Conservation (phyloP, 2,797 vertebrate species). For the Hypotaenidia philippensis region DNA sequence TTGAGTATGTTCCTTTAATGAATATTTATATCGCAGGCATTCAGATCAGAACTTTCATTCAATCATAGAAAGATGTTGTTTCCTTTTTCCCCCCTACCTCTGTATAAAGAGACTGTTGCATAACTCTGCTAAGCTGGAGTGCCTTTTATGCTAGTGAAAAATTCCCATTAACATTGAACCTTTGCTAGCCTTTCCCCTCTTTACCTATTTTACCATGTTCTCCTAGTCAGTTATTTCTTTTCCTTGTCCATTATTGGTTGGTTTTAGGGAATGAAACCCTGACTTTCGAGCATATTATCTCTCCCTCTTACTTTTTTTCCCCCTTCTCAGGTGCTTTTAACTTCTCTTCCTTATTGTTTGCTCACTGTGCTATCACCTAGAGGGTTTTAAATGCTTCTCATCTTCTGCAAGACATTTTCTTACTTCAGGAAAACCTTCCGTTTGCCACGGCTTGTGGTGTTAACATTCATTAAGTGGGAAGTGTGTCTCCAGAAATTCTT, state of each 20-base stretch:
- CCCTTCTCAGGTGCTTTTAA: accelerated
- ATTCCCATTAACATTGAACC: neutral
- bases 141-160: neutral
- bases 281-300: neutral
- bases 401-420: neutral
- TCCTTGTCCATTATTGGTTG: neutral
- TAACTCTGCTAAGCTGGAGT: neutral
- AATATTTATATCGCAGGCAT: neutral
- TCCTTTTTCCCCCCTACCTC: neutral
- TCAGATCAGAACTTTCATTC: neutral
- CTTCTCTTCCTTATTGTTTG: neutral
- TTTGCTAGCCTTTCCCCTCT: neutral
- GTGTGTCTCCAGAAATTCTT: neutral
- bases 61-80: neutral
- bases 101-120: neutral
- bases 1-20: neutral
- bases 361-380: neutral
- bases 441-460: neutral
- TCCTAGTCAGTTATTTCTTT: neutral
- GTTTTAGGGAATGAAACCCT: neutral
- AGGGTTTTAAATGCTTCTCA: neutral
- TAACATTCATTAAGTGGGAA: neutral
- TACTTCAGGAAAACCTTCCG: neutral
- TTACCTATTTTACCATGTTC: neutral
- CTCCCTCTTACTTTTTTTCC: neutral